Percentiles rank a stretch among this genome's conserved stretches.
Conservation (phyloP, 2,797 vertebrate genomes). For the Sebastes jordani region DNA sequence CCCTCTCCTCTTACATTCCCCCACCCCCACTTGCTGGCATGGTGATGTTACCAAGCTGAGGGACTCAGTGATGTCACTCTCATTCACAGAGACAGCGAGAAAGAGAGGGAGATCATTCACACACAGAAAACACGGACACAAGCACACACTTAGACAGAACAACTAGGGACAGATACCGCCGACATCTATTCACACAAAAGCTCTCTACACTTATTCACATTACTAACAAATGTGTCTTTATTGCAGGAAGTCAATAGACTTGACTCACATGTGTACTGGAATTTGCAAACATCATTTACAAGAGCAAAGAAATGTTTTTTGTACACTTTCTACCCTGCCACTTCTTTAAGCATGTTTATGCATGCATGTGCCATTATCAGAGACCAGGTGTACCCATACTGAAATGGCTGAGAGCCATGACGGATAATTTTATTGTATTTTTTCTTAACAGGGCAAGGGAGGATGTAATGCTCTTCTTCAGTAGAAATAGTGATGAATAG, state of each 20-base stretch:
- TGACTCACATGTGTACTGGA: background rate
- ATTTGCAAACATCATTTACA: background rate
- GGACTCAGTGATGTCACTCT: constrained; percentile 52
- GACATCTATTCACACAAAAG: constrained; percentile 43
- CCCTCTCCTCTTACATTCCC: constrained; percentile 8
- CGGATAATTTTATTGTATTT: background rate
- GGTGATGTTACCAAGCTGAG: constrained; percentile 28
- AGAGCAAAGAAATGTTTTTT: background rate
- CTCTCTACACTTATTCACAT: constrained; percentile 10
- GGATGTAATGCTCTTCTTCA: background rate
- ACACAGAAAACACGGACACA: constrained; percentile 35
- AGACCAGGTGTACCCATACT: constrained; percentile 20
- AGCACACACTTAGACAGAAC: constrained; percentile 36
- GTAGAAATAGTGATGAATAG: background rate
- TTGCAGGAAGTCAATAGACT: constrained; percentile 1
- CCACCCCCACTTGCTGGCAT: constrained; percentile 31
- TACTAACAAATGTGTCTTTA: constrained; percentile 15
- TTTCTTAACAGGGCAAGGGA: background rate
- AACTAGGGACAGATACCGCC: constrained; percentile 38
- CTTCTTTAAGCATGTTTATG: constrained; percentile 20
- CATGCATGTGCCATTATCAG: constrained; percentile 15
- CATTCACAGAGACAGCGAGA: constrained; percentile 51
- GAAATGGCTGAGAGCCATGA: constrained; percentile 16
- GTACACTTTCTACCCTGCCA: background rate
- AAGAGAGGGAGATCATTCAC: constrained; percentile 34